Conservation (phyloP, 2,113 vertebrate genomes). For the Paracanthobrama guichenoti region DNA sequence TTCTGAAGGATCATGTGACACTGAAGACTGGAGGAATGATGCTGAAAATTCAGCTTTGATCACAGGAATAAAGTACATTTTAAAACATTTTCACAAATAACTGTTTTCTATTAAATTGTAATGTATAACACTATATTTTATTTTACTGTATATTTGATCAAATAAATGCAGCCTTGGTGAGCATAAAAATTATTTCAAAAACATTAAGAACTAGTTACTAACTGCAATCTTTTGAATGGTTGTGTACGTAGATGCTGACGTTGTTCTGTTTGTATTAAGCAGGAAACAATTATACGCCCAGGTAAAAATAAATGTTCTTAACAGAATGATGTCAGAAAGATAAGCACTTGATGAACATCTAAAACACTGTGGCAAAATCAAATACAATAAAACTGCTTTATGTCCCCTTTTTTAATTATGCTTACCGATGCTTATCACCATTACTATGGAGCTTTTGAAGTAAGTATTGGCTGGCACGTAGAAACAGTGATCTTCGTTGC, state of each 20-base stretch:
- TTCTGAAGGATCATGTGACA: background rate
- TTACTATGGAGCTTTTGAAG: conserved; percentile 73
- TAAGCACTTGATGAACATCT: conserved; percentile 6
- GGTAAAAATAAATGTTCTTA: background rate
- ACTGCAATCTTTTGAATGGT: background rate
- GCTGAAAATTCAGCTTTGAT: background rate
- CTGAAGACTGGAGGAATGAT: background rate
- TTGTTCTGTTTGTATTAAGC: background rate
- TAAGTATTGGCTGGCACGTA: conserved; percentile 76
- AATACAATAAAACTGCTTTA: conserved; percentile 33
- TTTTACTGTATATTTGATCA: background rate
- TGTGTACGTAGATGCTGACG: background rate
- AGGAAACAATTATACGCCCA: background rate
- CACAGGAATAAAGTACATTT: background rate
- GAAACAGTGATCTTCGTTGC: conserved; percentile 78
- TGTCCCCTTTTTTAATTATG: background rate
- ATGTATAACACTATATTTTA: background rate
- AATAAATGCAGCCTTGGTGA: background rate
- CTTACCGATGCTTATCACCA: conserved; percentile 74
- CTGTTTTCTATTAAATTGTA: too few species aligned
- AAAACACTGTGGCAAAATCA: background rate
- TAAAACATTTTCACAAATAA: too few species aligned
- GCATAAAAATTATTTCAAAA: background rate
- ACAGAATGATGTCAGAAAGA: background rate
- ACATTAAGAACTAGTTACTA: background rate